Percentiles rank a stretch among this genome's conserved stretches.
Evolutionary conservation across 2,888 invertebrate genomes (phyloP).

Genomic region (Zele albiditarsus): DNA sequence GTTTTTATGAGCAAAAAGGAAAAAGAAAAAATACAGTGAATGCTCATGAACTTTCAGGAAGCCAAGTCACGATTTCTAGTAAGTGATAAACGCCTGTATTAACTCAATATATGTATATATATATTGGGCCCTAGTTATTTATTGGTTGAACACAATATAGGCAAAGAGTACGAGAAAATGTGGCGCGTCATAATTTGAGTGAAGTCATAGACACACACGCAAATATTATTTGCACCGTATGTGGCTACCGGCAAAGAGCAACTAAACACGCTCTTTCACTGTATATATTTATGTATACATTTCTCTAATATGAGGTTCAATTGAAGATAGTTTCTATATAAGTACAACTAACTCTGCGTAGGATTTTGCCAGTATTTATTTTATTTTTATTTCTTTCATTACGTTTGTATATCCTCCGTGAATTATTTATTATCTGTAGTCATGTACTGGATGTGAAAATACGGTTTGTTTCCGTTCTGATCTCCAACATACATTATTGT

Average conservation of each 20-base stretch:
- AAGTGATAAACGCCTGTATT: conserved; percentile 33
- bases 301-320: conserved; percentile 8
- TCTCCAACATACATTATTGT: not conserved
- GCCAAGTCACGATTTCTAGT: conserved; percentile 35
- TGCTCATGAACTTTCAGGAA: conserved; percentile 16
- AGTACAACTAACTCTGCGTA: not conserved
- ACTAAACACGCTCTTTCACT: conserved; percentile 1
- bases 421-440: conserved; percentile 15
- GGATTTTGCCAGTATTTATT: not conserved
- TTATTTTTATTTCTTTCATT: conserved; percentile 14
- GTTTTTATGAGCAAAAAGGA: not conserved
- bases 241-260: conserved; percentile 11
- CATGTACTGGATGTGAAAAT: conserved; percentile 33
- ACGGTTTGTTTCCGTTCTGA: conserved; percentile 30
- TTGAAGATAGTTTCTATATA: not conserved
- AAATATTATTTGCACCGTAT: conserved; percentile 4
- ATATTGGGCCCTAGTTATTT: not conserved
- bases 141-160: not conserved
- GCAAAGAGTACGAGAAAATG: conserved; percentile 13
- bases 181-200: conserved; percentile 3
- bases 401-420: not conserved
- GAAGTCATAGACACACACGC: conserved; percentile 12
- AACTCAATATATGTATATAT: not conserved
- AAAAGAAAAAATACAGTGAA: not conserved
- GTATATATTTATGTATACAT: not conserved